Conservation (phyloP, 2,797 vertebrate species). For the Hydrophis major region DNA sequence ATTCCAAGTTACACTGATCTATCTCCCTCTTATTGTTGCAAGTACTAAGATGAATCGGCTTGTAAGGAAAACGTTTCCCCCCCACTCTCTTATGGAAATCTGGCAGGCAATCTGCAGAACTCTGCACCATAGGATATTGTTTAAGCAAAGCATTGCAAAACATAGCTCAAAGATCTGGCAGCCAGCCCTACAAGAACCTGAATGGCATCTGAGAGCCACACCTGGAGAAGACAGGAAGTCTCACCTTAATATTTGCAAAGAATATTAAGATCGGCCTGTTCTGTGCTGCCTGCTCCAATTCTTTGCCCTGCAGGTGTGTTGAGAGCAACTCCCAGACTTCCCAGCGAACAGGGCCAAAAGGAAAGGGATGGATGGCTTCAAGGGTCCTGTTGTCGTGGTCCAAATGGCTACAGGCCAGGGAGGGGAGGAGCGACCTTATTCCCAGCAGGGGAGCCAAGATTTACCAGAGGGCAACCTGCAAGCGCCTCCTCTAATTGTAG, state of each 20-base stretch:
- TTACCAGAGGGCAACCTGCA: neutral
- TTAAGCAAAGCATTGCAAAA: neutral
- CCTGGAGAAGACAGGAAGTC: neutral
- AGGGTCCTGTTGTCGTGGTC: neutral
- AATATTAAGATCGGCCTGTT: neutral
- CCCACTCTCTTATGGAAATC: neutral
- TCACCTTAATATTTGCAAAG: neutral
- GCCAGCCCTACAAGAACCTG: constrained; percentile 22
- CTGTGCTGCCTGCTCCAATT: neutral
- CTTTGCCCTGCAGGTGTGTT: neutral
- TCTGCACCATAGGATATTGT: neutral
- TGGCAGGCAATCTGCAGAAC: neutral
- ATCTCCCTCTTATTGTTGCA: neutral
- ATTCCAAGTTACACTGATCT: neutral
- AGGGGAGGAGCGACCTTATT: neutral
- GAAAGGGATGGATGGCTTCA: neutral
- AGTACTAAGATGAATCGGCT: neutral
- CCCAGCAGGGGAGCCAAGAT: neutral
- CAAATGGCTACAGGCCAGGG: neutral
- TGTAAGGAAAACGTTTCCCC: neutral
- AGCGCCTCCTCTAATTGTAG: neutral
- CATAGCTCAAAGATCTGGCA: neutral
- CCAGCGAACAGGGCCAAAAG: neutral
- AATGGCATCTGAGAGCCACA: constrained; percentile 8
- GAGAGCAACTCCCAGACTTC: neutral